phyloP scores from a whole-genome alignment of 2,888 invertebrate species.

The Aphodius granarius region DNA sequence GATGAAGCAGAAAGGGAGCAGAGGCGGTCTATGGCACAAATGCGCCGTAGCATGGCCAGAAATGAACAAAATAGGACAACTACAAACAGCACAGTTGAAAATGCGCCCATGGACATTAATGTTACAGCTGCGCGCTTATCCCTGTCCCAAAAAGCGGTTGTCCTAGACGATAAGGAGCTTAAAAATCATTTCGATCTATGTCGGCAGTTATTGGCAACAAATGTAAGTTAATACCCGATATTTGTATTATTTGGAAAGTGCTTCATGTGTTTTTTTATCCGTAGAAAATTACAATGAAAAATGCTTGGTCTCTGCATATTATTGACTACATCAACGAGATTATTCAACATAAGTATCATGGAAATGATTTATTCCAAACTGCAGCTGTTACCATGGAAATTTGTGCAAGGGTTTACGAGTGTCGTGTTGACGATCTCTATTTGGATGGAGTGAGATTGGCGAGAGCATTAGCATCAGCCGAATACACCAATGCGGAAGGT shows the following conservation, averaged over 20 bases:
- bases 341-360: constrained; percentile 9
- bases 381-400: constrained; percentile 22
- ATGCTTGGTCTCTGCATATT: constrained; percentile 24
- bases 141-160: neutral
- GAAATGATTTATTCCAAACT: constrained; percentile 16
- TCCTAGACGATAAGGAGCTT: neutral
- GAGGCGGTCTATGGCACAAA: neutral
- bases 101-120: neutral
- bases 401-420: constrained; percentile 22
- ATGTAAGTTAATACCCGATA: too few relatives aligned
- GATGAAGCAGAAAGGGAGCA: neutral
- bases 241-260: neutral
- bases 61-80: neutral
- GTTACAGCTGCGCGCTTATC: neutral
- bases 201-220: constrained; percentile 13
- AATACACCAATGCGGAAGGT: neutral
- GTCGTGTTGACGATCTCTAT: constrained; percentile 23
- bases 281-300: constrained; percentile 26
- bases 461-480: neutral
- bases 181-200: neutral
- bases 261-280: neutral
- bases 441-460: constrained; percentile 20
- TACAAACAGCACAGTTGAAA: neutral
- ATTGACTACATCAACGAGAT: constrained; percentile 19
- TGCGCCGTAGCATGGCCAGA: neutral